Conservation (phyloP, 2,797 vertebrate genomes). For the Sebastes melanostomus region DNA sequence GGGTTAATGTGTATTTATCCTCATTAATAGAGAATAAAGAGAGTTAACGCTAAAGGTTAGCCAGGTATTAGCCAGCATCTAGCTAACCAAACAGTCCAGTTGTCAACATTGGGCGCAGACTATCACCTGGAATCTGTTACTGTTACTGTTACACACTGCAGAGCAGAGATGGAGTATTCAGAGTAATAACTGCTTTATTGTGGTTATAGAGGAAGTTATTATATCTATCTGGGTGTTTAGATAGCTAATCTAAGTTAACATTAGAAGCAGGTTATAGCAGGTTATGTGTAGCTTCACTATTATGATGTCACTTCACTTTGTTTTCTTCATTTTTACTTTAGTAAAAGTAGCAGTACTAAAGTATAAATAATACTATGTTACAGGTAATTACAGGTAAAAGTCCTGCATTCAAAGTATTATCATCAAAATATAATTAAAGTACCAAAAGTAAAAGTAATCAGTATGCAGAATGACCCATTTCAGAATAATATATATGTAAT, state of each 20-base stretch:
- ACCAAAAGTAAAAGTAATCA: background rate
- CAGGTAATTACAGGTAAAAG: background rate
- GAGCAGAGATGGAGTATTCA: no score
- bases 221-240: background rate
- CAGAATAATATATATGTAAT: no score
- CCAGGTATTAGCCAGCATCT: conserved; percentile 72
- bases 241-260: conserved; percentile 43
- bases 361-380: background rate
- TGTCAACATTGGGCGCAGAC: conserved; percentile 75
- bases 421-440: background rate
- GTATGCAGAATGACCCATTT: background rate
- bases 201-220: background rate
- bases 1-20: background rate
- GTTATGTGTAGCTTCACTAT: background rate
- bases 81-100: conserved; percentile 55
- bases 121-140: conserved; percentile 25
- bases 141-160: background rate
- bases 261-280: conserved; percentile 23
- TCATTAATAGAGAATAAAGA: conserved; percentile 22
- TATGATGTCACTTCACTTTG: no score
- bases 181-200: background rate
- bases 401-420: background rate
- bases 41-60: conserved; percentile 71
- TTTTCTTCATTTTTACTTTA: background rate
- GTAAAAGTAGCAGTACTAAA: background rate